Evolutionary conservation across 2,888 invertebrate species (phyloP).

Genomic region (Ecliptopera silaceata): DNA sequence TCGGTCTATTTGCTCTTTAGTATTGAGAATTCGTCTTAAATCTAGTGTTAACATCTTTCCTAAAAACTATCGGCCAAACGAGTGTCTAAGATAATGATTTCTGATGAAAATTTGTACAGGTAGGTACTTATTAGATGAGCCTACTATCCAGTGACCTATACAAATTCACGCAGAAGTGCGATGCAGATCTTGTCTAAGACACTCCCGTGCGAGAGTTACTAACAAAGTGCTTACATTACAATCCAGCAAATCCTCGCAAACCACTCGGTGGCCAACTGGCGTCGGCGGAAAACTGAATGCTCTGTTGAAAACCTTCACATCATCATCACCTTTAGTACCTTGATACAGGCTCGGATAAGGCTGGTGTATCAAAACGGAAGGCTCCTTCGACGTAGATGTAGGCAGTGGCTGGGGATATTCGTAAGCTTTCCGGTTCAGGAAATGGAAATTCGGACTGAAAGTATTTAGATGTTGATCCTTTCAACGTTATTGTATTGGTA

Average conservation of each 20-base stretch:
- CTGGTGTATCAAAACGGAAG: background rate
- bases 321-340: slow-evolving; percentile 45
- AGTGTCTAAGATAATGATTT: too few species aligned
- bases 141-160: too few species aligned
- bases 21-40: too few species aligned
- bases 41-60: too few species aligned
- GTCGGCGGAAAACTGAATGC: slow-evolving; percentile 47
- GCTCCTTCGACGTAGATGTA: background rate
- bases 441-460: slow-evolving; percentile 34
- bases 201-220: too few species aligned
- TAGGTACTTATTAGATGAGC: too few species aligned
- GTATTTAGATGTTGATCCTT: background rate
- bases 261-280: slow-evolving; percentile 48
- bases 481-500: background rate
- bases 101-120: too few species aligned
- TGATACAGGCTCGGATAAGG: slow-evolving; percentile 58
- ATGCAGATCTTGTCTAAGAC: too few species aligned
- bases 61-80: too few species aligned
- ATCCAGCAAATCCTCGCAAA: slow-evolving; percentile 50
- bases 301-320: slow-evolving; percentile 53
- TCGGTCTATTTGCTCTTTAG: too few species aligned
- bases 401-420: slow-evolving; percentile 54
- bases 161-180: too few species aligned
- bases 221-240: slow-evolving; percentile 52
- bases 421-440: slow-evolving; percentile 14